A percentile compares a stretch with the other conserved stretches of the same genome.
These are phyloP conservation scores for Dugesia japonica DNA, from an alignment of 2,888 invertebrate species.

Conservation along the genomic window DNA sequence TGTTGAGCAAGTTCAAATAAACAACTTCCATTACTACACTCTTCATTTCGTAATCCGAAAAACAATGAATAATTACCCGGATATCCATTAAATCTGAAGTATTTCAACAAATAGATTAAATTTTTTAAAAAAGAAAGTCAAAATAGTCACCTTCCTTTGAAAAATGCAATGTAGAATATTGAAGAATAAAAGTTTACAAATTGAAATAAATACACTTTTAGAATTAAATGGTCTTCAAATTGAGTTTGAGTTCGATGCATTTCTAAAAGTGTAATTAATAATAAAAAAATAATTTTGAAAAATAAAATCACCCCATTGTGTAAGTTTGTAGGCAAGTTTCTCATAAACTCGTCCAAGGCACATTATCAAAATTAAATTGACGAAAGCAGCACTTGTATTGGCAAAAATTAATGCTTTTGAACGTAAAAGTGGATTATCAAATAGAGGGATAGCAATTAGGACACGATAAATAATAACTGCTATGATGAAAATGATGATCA, in stretches of 20 bases:
- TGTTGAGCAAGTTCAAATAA: slow-evolving; percentile 53
- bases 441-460: slow-evolving; percentile 51
- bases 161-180: slow-evolving; percentile 48
- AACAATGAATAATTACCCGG: slow-evolving; percentile 52
- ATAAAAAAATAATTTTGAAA: not conserved
- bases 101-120: too few relatives aligned
- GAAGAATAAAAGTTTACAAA: slow-evolving; percentile 49
- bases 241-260: slow-evolving; percentile 49
- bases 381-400: slow-evolving; percentile 51
- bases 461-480: slow-evolving; percentile 53
- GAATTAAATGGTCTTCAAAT: slow-evolving; percentile 47
- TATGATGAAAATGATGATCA: slow-evolving; percentile 53
- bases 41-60: slow-evolving; percentile 41
- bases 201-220: slow-evolving; percentile 49
- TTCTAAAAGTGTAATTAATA: slow-evolving; percentile 38
- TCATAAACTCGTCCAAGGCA: slow-evolving; percentile 52
- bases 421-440: slow-evolving; percentile 48
- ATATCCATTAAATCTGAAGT: slow-evolving; percentile 50
- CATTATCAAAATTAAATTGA: slow-evolving; percentile 53
- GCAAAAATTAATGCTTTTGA: slow-evolving; percentile 51
- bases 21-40: slow-evolving; percentile 53
- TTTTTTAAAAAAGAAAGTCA: too few relatives aligned
- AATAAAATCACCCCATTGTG: slow-evolving; percentile 52
- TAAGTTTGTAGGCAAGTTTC: slow-evolving; percentile 51
- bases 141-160: slow-evolving; percentile 49